Evolutionary conservation across 2,888 invertebrate species (phyloP).

Genomic region (Arrhopalites spinosus): DNA sequence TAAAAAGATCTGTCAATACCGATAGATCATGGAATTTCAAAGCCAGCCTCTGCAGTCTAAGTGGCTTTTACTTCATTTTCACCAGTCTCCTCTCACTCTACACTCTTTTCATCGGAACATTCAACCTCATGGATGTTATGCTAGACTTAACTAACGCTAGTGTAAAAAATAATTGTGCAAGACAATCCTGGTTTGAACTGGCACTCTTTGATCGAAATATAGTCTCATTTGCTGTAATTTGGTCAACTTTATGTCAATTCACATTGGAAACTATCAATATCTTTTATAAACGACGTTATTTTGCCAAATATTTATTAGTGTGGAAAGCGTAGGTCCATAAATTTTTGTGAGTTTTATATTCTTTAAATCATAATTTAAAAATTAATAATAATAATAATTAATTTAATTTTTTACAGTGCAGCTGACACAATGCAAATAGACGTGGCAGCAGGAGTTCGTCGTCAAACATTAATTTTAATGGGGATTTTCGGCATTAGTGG

Average conservation of each 20-base stretch:
- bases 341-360: not conserved
- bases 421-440: slow-evolving; percentile 48
- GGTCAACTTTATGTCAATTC: slow-evolving; percentile 8
- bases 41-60: not conserved
- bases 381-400: too few species aligned
- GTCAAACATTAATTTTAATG: slow-evolving; percentile 10
- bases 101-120: not conserved
- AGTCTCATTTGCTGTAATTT: not conserved
- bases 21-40: not conserved
- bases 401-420: slow-evolving; percentile 37
- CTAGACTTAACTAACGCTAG: not conserved
- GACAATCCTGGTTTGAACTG: not conserved
- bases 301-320: slow-evolving; percentile 39
- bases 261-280: slow-evolving; percentile 5
- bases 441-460: slow-evolving; percentile 19
- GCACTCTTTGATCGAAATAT: slow-evolving; percentile 6
- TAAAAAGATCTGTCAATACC: not conserved
- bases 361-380: too few species aligned
- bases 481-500: slow-evolving; percentile 11
- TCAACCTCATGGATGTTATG: not conserved
- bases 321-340: slow-evolving; percentile 37
- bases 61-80: slow-evolving; percentile 8
- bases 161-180: not conserved
- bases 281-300: slow-evolving; percentile 32
- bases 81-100: not conserved